phyloP scores from a whole-genome alignment of 2,888 invertebrate genomes.

The Idaea dimidiata region DNA sequence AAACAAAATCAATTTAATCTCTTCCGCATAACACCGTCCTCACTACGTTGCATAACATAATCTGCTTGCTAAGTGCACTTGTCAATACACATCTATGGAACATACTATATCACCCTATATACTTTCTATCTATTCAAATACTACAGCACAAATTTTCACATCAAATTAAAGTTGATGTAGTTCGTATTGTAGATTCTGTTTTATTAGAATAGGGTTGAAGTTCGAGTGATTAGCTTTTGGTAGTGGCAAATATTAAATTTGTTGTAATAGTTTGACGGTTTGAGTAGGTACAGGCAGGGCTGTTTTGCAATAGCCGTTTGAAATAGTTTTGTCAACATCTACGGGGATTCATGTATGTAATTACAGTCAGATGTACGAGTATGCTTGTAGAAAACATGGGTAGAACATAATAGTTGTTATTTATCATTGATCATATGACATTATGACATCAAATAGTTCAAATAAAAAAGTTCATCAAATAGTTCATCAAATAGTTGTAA shows the following conservation, averaged over 20 bases:
- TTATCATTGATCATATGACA: too few relatives aligned
- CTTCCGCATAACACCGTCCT: constrained; percentile 41
- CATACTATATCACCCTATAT: constrained; percentile 41
- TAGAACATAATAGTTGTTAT: too few relatives aligned
- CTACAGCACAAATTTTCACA: constrained; percentile 8
- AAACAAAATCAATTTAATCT: not conserved
- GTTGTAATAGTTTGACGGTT: constrained; percentile 51
- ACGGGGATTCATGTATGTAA: constrained; percentile 35
- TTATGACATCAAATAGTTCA: too few relatives aligned
- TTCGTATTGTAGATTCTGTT: constrained; percentile 19
- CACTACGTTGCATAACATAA: constrained; percentile 50
- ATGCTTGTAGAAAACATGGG: too few relatives aligned
- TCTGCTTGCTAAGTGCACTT: constrained; percentile 68
- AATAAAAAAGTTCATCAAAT: too few relatives aligned
- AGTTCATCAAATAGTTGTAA: too few relatives aligned
- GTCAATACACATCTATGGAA: constrained; percentile 61
- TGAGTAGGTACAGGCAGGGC: constrained; percentile 46
- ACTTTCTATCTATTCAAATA: constrained; percentile 63
- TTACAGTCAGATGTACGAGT: constrained; percentile 25
- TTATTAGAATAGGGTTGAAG: constrained; percentile 17
- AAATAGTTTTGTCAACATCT: constrained; percentile 64
- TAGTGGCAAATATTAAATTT: constrained; percentile 23
- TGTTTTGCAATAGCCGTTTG: constrained; percentile 66
- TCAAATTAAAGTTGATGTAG: not conserved
- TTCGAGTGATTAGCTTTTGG: constrained; percentile 8